These are phyloP conservation scores for Diacarnus erythraeanus DNA, from an alignment of 37 sponge, comb jelly and placozoan genomes.

Conservation along the genomic window DNA sequence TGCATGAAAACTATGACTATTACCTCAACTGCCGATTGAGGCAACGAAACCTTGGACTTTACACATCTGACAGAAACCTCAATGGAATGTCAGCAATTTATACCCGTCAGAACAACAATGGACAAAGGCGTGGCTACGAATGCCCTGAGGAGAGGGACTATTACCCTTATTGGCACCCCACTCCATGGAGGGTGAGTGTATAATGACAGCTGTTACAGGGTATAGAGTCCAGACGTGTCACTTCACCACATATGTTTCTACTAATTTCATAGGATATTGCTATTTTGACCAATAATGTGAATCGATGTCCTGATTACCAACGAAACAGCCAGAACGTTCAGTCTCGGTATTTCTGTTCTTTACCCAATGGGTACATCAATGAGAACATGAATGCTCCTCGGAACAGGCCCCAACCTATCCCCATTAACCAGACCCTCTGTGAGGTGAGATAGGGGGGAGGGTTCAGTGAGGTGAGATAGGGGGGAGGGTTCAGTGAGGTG, in stretches of 20 bases:
- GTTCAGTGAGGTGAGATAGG: no score
- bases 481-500: no score
- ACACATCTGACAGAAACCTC: slow-evolving; percentile 90
- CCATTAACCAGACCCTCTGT: slow-evolving; percentile 83
- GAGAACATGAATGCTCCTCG: slow-evolving; percentile 23
- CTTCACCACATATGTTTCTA: background rate
- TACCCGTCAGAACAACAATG: slow-evolving; percentile 97
- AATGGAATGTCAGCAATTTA: slow-evolving; percentile 67
- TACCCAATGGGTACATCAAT: slow-evolving; percentile 53
- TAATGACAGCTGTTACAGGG: background rate
- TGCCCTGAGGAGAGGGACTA: slow-evolving; percentile 99
- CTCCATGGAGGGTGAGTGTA: slow-evolving; percentile 94
- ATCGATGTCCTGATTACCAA: slow-evolving; percentile 81
- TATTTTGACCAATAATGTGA: slow-evolving; percentile 85
- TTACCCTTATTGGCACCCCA: slow-evolving; percentile 99
- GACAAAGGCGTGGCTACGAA: slow-evolving; percentile 93
- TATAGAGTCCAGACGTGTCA: background rate
- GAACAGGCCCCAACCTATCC: slow-evolving; percentile 46
- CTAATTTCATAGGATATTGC: slow-evolving; percentile 82
- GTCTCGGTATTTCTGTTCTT: slow-evolving; percentile 76
- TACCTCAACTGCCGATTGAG: slow-evolving; percentile 86
- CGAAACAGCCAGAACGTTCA: slow-evolving; percentile 87
- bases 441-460: no score
- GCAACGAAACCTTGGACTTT: slow-evolving; percentile 88
- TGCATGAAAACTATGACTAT: slow-evolving; percentile 94